A percentile compares a stretch with the other conserved stretches of the same genome.
Conservation (phyloP, 2,113 vertebrate genomes). For the Chloropsis hardwickii region DNA sequence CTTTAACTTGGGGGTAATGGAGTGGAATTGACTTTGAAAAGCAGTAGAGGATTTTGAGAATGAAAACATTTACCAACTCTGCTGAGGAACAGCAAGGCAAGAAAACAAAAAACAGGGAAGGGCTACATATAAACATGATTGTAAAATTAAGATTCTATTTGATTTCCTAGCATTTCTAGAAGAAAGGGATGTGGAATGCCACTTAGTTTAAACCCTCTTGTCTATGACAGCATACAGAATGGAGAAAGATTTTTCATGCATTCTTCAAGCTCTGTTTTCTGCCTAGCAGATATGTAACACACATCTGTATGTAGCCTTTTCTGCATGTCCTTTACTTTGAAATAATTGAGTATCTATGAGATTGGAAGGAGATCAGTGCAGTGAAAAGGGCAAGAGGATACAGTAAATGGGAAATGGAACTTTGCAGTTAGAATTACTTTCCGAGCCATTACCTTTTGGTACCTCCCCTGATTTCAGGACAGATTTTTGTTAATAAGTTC, state of each 20-base stretch:
- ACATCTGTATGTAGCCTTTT: neutral
- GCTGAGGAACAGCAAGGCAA: neutral
- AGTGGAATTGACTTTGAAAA: conserved; percentile 37
- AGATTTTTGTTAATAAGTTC: neutral
- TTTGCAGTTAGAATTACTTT: neutral
- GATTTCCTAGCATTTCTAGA: neutral
- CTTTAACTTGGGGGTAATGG: conserved; percentile 33
- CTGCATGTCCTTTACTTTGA: neutral
- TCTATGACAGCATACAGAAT: neutral
- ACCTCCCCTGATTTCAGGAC: neutral
- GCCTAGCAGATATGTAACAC: neutral
- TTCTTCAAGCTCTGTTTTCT: neutral
- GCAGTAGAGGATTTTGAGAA: neutral
- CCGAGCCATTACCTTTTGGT: neutral
- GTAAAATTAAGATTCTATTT: neutral
- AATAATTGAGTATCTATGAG: neutral
- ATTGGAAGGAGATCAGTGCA: neutral
- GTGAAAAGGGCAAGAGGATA: neutral
- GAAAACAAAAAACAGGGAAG: neutral
- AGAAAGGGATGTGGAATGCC: neutral
- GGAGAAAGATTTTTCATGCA: neutral
- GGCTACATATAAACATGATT: neutral
- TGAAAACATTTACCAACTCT: neutral
- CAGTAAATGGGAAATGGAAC: neutral
- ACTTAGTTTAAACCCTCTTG: neutral